phyloP scores from a whole-genome alignment of 2,113 vertebrate genomes.

The Gambusia holbrooki region DNA sequence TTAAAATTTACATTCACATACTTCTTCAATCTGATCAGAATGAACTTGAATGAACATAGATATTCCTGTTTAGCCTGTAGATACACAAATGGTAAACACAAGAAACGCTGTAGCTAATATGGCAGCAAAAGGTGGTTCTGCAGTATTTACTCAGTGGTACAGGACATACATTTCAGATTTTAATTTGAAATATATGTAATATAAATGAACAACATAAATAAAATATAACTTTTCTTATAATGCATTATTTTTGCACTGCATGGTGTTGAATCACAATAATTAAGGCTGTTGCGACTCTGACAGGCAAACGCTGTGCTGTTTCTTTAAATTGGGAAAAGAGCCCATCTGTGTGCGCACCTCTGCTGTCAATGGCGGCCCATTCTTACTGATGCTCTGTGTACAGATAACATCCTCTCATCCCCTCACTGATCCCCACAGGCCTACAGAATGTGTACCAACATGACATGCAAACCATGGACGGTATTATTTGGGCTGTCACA shows the following conservation, averaged over 20 bases:
- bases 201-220: background rate
- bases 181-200: background rate
- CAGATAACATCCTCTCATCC: constrained; percentile 34
- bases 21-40: no score
- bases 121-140: no score
- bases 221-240: background rate
- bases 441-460: constrained; percentile 8
- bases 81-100: background rate
- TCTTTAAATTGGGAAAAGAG: constrained; percentile 71
- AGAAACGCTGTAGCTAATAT: background rate
- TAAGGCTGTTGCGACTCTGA: constrained; percentile 20
- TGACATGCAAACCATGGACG: constrained; percentile 20
- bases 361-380: constrained; percentile 75
- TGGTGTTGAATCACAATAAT: background rate
- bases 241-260: background rate
- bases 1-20: background rate
- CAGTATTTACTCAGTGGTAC: no score
- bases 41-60: background rate
- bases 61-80: background rate
- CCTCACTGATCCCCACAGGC: constrained; percentile 10
- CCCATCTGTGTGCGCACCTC: constrained; percentile 59
- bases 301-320: constrained; percentile 66
- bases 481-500: constrained; percentile 21
- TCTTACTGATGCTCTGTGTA: constrained; percentile 28
- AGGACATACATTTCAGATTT: background rate